Evolutionary conservation across 2,113 vertebrate species (phyloP).

Genomic region (Rhagologus leucostigma): DNA sequence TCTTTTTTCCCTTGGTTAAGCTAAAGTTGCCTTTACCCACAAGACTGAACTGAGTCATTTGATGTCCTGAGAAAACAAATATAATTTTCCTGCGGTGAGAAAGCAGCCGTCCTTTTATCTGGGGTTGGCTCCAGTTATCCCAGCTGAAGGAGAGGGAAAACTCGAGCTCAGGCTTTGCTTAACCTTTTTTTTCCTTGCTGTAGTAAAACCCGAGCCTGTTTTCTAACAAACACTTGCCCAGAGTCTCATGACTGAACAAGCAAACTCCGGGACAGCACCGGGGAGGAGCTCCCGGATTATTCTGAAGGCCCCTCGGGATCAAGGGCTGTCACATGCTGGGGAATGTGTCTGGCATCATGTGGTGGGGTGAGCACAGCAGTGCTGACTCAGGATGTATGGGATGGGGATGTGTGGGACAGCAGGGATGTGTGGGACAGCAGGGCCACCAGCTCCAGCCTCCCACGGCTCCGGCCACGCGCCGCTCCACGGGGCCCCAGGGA

Average conservation of each 20-base stretch:
- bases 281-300: constrained; percentile 17
- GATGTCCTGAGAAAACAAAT: constrained; percentile 68
- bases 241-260: constrained; percentile 35
- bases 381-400: constrained; percentile 36
- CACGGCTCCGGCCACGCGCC: background rate
- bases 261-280: background rate
- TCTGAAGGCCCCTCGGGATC: background rate
- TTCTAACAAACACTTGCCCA: constrained; percentile 17
- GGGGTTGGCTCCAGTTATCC: background rate
- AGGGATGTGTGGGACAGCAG: background rate
- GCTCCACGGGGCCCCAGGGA: background rate
- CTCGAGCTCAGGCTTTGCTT: background rate
- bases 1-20: constrained; percentile 6
- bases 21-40: constrained; percentile 47
- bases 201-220: constrained; percentile 19
- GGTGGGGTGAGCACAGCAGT: background rate
- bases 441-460: background rate
- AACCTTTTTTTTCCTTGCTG: background rate
- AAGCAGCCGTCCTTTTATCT: constrained; percentile 22
- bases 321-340: constrained; percentile 22
- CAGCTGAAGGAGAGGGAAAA: background rate
- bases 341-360: constrained; percentile 2
- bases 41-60: constrained; percentile 61
- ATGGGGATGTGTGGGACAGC: background rate
- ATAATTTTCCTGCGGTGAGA: constrained; percentile 66